Percentiles rank a stretch among this genome's conserved stretches.
Conservation (phyloP, 2,797 vertebrate genomes). For the Kryptopterus vitreolus region DNA sequence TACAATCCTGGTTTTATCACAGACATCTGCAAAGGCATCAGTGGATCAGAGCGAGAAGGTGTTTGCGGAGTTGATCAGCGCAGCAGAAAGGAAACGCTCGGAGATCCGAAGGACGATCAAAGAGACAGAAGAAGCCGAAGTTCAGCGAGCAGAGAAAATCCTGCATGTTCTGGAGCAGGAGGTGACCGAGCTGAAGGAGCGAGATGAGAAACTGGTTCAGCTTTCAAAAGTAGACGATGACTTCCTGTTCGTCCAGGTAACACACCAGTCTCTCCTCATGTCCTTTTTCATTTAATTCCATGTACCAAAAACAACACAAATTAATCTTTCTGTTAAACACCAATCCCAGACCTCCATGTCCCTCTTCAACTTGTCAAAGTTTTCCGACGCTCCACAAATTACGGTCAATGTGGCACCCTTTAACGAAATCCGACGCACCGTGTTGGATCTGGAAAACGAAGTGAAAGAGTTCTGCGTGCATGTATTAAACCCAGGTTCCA, state of each 20-base stretch:
- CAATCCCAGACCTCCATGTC: not conserved
- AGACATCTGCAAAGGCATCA: not conserved
- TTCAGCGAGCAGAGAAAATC: not conserved
- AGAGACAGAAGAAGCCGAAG: slow-evolving; percentile 1
- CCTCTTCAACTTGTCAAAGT: not conserved
- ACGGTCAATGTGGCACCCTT: not conserved
- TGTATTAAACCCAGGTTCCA: not conserved
- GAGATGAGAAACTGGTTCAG: not conserved
- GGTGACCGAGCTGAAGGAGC: not conserved
- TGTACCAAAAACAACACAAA: not conserved
- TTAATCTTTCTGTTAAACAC: not conserved
- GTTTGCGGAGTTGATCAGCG: not conserved
- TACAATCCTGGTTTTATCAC: not conserved
- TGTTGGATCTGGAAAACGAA: not conserved
- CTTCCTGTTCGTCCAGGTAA: not conserved
- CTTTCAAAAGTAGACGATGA: not conserved
- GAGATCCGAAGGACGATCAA: not conserved
- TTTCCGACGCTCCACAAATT: not conserved
- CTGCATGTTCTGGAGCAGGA: not conserved
- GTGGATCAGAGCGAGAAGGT: not conserved
- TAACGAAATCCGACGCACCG: not conserved
- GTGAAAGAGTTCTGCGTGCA: not conserved
- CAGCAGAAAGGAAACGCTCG: not conserved
- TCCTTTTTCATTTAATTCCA: not conserved
- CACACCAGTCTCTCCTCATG: not conserved